Evolutionary conservation across 2,113 vertebrate species (phyloP), one percentile per base, ranked within the genome.

Genomic region (Erythrocercus mccallii): DNA sequence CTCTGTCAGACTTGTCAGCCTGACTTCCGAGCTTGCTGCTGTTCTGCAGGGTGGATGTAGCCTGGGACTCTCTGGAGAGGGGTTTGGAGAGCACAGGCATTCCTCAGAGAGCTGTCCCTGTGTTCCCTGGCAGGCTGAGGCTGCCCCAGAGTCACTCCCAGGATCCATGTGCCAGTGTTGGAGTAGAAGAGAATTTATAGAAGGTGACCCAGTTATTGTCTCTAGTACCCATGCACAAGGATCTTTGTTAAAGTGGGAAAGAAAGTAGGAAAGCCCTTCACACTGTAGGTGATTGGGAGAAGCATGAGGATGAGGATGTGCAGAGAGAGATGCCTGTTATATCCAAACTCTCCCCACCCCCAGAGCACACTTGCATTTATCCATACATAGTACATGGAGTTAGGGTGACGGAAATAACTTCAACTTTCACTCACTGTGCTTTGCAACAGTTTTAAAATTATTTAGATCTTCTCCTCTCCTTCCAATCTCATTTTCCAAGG

Each of bases 341-440:
- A 69, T 30, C 60, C 50, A 64, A 80, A 8, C 4, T 44, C 5
- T 57, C 30, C 35, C 10, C 6, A 3, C 15, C 11, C 25, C 24
- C 24, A 19, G 60, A 82, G 14, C 9, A 20, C 31, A 6, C 22
- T 40, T 51, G 11, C 10, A 18, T 72, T 79, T 78, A 11, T 65
- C 16, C 21, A 4, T 42, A 4, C 19, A 3, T 30, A 22, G 27
- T 25, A n/a, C 18, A 2, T 0, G 1, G 44, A 47, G 13, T 20
- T 44, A 19, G 23, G 25, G 30, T 45, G 37, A 65, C 30, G 25
- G n/a, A 76, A 69, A 6, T 40, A 40, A 25, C 83, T 78, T 47
- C 48, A 57, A 1, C 37, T 76, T 88, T 10, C 16, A 33, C 27
- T 81, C n/a, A 35, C 45, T 65, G 21, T 5, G 30, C 30, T 72